Conservation (phyloP, 2,113 vertebrate genomes). For the Phocoena phocoena region DNA sequence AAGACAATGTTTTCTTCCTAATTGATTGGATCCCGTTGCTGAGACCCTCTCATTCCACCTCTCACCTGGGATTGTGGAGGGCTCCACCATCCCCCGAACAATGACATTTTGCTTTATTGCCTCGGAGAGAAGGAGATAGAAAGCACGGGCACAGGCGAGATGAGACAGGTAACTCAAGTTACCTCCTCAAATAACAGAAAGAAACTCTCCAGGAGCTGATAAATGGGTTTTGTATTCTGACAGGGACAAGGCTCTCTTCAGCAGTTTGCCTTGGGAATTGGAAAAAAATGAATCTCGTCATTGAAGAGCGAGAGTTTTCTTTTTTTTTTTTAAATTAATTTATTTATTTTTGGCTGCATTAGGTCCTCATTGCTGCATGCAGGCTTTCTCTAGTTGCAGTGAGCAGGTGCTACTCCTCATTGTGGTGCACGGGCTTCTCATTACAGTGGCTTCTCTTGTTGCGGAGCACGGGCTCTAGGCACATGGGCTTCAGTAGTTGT, state of each 20-base stretch:
- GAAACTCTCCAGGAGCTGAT: neutral
- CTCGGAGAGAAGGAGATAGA: neutral
- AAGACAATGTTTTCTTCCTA: constrained; percentile 30
- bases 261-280: neutral
- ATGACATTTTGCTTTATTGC: constrained; percentile 63
- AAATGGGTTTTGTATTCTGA: constrained; percentile 11
- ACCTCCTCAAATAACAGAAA: constrained; percentile 17
- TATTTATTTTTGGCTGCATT: too few species aligned
- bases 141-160: neutral
- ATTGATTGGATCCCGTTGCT: neutral
- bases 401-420: too few species aligned
- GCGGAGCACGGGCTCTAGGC: too few species aligned
- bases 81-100: neutral
- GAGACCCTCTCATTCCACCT: neutral
- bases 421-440: too few species aligned
- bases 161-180: neutral
- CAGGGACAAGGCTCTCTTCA: neutral
- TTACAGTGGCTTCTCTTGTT: too few species aligned
- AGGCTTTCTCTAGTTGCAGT: too few species aligned
- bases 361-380: too few species aligned
- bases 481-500: too few species aligned
- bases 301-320: neutral
- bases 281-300: neutral
- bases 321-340: neutral
- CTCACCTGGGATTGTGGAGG: neutral